Conservation (phyloP, 1,140 invertebrate genomes). For the Gonioctena quinquepunctata region DNA sequence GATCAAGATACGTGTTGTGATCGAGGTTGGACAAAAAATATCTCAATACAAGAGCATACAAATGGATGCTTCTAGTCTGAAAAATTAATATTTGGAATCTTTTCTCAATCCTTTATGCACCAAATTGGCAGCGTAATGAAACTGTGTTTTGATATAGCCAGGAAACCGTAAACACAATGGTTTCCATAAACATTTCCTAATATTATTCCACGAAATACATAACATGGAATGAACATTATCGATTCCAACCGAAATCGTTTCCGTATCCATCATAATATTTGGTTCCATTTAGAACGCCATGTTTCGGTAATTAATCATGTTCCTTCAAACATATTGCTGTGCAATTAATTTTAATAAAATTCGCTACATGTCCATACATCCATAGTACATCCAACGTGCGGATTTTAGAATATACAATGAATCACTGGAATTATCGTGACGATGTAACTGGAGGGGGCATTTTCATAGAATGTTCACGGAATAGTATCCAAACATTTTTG, state of each 20-base stretch:
- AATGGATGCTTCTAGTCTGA: too few species aligned
- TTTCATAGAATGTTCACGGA: too few species aligned
- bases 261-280: neutral
- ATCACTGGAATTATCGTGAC: neutral
- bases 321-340: neutral
- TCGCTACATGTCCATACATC: neutral
- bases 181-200: too few species aligned
- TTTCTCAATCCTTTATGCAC: too few species aligned
- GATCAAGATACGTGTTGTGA: too few species aligned
- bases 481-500: too few species aligned
- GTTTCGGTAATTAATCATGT: neutral
- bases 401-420: neutral
- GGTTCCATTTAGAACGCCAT: neutral
- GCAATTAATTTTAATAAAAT: neutral
- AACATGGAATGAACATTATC: neutral
- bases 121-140: too few species aligned
- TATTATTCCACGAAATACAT: neutral
- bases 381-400: neutral
- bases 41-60: too few species aligned
- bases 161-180: too few species aligned
- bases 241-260: neutral
- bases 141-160: too few species aligned
- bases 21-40: too few species aligned
- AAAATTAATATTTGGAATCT: too few species aligned
- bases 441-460: neutral